Evolutionary conservation across 1,140 invertebrate species (phyloP), one percentile per base, ranked within the genome.

Genomic region (Tetramorium parvispinum): DNA sequence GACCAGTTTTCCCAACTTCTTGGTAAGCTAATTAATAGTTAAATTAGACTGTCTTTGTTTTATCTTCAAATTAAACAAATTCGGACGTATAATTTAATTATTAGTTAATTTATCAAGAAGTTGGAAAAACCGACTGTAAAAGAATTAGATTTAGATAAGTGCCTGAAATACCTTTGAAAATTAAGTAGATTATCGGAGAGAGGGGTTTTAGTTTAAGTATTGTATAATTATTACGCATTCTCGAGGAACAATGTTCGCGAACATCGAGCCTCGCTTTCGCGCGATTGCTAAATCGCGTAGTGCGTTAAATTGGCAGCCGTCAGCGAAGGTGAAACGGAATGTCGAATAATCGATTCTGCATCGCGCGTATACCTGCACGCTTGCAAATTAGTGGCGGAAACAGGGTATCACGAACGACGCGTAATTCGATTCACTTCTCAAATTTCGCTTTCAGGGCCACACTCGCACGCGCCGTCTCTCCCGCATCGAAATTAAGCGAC

Each of bases 301-400:
- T 43, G 59, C 53, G 11, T n/a, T 13, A 66, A 75, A 83, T 83
- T 83, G 68, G 55, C 68, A 83, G 21, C 18, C 65, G 46, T 81
- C 49, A 55, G 61, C 66, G 18, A 82, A 73, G 27, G 68, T 75
- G 68, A 83, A 75, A 83, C 27, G 79, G 79, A 83, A 83, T 83
- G 79, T 59, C 40, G 68, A 83, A 61, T 83, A 83, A 83, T 83
- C 68, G 68, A 83, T 83, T 83, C 68, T 53, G 18, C 24, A 55
- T 18, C 32, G 46, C 77, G 43, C 43, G 40, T 32, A 49, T 77
- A 77, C 21, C 5, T 49, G 57, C 43, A n/a, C 13, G 43, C 61
- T 57, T 75, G 24, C 66, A 73, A 83, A 83, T 82, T 71, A 32
- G 0, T 40, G 24, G 16, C 79, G 68, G 79, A 83, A 83, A 73